Conservation (phyloP, 2,888 invertebrate species). For the Brachyopa scutellaris region DNA sequence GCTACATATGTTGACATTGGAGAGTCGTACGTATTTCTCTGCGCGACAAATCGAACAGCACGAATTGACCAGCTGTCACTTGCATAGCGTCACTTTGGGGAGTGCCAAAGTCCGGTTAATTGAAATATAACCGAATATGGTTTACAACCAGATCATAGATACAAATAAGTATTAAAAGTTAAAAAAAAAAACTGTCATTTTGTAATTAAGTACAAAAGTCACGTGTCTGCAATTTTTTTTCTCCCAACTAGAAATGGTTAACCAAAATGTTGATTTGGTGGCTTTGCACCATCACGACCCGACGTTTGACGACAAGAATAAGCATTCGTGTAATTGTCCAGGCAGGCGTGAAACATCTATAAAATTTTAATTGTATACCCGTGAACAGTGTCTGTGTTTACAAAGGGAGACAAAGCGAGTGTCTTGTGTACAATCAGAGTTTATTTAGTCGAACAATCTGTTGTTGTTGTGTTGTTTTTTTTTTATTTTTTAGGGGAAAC, state of each 20-base stretch:
- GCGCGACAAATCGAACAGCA: too few species aligned
- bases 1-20: too few species aligned
- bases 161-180: too few species aligned
- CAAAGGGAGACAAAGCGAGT: neutral
- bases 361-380: constrained; percentile 44
- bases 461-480: neutral
- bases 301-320: neutral
- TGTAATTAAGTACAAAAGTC: constrained; percentile 48
- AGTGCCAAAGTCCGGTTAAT: constrained; percentile 7
- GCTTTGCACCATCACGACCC: too few species aligned
- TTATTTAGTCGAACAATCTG: constrained; percentile 4
- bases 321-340: constrained; percentile 39
- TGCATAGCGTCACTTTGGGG: too few species aligned
- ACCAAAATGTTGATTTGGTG: neutral
- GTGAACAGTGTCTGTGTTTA: neutral
- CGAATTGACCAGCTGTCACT: too few species aligned
- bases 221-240: constrained; percentile 38
- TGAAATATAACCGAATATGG: constrained; percentile 18
- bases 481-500: constrained; percentile 7
- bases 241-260: constrained; percentile 17
- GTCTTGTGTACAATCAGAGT: neutral
- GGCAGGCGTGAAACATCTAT: constrained; percentile 65
- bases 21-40: too few species aligned
- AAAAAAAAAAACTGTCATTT: neutral
- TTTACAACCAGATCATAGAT: constrained; percentile 12